Percentiles rank a stretch among this genome's conserved stretches.
Conservation (phyloP, 2,797 vertebrate genomes). For the Zalophus californianus region DNA sequence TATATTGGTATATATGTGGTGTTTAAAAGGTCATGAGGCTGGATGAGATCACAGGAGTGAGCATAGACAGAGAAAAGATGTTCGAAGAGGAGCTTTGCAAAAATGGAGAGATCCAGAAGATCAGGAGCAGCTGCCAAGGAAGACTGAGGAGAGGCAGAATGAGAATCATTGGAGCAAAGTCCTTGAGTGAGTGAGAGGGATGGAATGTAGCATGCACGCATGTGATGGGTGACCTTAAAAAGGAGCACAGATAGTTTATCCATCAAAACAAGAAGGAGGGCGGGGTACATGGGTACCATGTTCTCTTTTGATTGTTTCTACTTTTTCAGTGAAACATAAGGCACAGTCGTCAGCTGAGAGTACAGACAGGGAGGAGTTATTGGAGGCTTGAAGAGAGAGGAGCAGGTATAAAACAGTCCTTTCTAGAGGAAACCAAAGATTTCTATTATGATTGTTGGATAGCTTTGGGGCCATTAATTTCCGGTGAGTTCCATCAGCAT, state of each 20-base stretch:
- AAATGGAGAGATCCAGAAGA: not conserved
- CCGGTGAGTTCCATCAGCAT: not conserved
- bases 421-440: not conserved
- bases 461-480: not conserved
- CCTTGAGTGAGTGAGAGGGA: not conserved
- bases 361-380: not conserved
- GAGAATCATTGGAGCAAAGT: not conserved
- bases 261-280: not conserved
- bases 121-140: not conserved
- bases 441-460: not conserved
- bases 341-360: not conserved
- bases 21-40: not conserved
- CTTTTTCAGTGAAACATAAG: constrained; percentile 11
- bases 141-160: not conserved
- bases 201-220: not conserved
- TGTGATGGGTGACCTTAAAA: not conserved
- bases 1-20: not conserved
- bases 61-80: not conserved
- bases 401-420: not conserved
- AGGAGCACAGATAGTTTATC: not conserved
- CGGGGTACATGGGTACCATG: not conserved
- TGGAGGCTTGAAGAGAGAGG: not conserved
- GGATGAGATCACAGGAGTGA: not conserved
- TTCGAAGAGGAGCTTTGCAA: constrained; percentile 1
- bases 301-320: not conserved